phyloP scores from a whole-genome alignment of 2,113 vertebrate genomes.

The Tragelaphus buxtoni region DNA sequence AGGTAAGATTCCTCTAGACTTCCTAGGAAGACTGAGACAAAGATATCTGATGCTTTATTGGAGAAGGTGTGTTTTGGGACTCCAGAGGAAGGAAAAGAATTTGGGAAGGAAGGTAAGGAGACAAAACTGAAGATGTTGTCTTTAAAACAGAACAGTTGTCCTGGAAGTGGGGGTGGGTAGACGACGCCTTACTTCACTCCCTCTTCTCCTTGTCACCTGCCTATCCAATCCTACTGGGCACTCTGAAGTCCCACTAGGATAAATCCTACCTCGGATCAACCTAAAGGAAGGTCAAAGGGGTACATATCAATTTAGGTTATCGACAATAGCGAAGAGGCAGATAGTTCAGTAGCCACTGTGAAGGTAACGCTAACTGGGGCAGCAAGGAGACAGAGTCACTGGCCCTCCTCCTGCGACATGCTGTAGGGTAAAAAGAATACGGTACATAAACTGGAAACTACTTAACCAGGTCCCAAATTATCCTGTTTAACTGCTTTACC shows the following conservation, averaged over 20 bases:
- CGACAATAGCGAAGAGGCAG: not conserved
- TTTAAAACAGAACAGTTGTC: conserved; percentile 19
- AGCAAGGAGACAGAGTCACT: not conserved
- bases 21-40: conserved; percentile 5
- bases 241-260: not conserved
- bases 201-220: not conserved
- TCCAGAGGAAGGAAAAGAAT: not conserved
- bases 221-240: not conserved
- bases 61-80: not conserved
- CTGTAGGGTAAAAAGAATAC: not conserved
- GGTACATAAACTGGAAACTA: not conserved
- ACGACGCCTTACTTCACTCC: not conserved
- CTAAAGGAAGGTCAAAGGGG: not conserved
- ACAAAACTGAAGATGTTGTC: conserved; percentile 33
- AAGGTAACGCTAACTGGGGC: not conserved
- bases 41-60: not conserved
- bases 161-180: not conserved
- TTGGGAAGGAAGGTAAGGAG: not conserved
- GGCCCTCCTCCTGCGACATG: not conserved
- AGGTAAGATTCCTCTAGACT: conserved; percentile 22
- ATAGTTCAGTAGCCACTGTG: not conserved
- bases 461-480: not conserved
- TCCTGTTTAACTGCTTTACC: not conserved
- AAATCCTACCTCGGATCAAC: not conserved
- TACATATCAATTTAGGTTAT: not conserved